A percentile compares a stretch with the other conserved stretches of the same genome.
phyloP scores from a whole-genome alignment of 2,797 vertebrate species.

The Crenuchus spilurus region DNA sequence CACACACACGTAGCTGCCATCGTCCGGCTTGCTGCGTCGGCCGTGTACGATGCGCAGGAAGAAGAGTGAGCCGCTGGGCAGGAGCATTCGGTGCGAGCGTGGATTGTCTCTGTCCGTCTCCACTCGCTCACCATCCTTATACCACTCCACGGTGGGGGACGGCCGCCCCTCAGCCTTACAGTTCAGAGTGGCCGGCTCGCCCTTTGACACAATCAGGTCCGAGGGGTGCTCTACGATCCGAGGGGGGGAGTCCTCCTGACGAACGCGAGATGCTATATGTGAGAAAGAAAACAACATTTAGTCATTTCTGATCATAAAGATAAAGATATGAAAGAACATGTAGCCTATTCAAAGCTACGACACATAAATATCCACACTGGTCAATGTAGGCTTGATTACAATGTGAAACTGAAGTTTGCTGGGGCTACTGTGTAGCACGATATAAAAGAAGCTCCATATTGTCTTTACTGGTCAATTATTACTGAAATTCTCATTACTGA shows the following conservation, averaged over 20 bases:
- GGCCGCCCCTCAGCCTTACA: conserved; percentile 96
- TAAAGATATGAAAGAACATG: no score
- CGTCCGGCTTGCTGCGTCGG: conserved; percentile 92
- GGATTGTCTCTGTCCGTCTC: conserved; percentile 94
- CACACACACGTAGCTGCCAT: conserved; percentile 93
- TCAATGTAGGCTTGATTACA: no score
- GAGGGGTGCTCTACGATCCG: conserved; percentile 96
- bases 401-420: no score
- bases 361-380: no score
- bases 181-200: conserved; percentile 95
- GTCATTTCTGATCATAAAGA: not conserved
- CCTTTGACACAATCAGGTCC: conserved; percentile 95
- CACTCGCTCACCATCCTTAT: conserved; percentile 93
- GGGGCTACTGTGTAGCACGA: no score
- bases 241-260: conserved; percentile 93
- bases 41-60: conserved; percentile 96
- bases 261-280: conserved; percentile 88
- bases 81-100: conserved; percentile 93
- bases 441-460: no score
- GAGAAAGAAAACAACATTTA: not conserved
- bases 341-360: no score
- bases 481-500: no score
- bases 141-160: conserved; percentile 93
- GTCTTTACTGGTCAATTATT: no score
- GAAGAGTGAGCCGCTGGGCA: conserved; percentile 95